Conservation (phyloP, 2,113 vertebrate species). For the Marmota flaviventris region DNA sequence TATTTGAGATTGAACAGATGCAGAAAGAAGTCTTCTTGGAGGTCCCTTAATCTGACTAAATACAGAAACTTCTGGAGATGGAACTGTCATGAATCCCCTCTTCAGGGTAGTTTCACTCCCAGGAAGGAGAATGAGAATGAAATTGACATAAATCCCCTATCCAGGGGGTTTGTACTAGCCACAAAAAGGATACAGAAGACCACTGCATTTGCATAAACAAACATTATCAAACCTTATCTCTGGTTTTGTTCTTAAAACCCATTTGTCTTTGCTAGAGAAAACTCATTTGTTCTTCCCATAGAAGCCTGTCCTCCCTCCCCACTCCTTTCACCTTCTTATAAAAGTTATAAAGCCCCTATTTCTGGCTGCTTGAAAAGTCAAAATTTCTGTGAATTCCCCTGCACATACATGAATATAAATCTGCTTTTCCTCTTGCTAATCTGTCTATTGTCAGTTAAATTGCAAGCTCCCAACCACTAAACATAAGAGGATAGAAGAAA, state of each 20-base stretch:
- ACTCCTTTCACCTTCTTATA: background rate
- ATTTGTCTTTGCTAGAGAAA: constrained; percentile 42
- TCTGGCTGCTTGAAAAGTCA: background rate
- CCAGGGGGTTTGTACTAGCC: background rate
- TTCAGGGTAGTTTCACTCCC: background rate
- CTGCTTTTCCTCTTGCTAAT: background rate
- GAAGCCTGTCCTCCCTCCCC: background rate
- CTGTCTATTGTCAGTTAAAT: constrained; percentile 23
- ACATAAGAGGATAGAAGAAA: background rate
- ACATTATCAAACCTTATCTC: constrained; percentile 6
- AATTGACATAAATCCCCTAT: constrained; percentile 1
- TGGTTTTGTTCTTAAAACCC: constrained; percentile 43
- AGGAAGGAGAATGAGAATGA: background rate
- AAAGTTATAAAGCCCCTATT: background rate
- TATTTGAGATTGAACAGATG: constrained; percentile 17
- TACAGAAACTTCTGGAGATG: constrained; percentile 49
- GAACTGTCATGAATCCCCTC: background rate
- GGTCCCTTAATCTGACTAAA: constrained; percentile 20
- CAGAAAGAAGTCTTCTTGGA: constrained; percentile 20
- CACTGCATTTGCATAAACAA: background rate
- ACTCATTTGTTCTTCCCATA: background rate
- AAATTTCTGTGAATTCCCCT: constrained; percentile 8
- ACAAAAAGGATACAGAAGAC: background rate
- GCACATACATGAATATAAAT: background rate
- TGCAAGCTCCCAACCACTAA: background rate